A percentile compares a stretch with the other conserved stretches of the same genome.
Conservation (phyloP, 2,888 invertebrate species). For the Coelinius sp. region DNA sequence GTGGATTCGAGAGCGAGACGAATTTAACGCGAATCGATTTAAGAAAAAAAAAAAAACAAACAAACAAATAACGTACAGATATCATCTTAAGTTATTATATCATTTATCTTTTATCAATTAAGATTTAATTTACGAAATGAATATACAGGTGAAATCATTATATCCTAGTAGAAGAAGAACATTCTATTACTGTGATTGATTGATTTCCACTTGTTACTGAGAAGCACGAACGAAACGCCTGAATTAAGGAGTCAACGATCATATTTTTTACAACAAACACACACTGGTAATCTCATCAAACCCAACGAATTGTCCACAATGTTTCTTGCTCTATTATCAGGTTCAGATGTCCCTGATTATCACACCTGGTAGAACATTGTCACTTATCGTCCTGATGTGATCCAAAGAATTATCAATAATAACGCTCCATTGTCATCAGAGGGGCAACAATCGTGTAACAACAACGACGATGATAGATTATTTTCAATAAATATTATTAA, state of each 20-base stretch:
- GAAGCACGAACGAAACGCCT: slow-evolving; percentile 31
- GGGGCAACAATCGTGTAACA: slow-evolving; percentile 39
- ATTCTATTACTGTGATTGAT: neutral
- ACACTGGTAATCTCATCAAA: slow-evolving; percentile 20
- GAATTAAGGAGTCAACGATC: slow-evolving; percentile 9
- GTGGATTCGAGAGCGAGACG: slow-evolving; percentile 31
- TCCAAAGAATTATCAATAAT: slow-evolving; percentile 11
- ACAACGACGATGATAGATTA: slow-evolving; percentile 48
- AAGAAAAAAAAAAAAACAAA: neutral
- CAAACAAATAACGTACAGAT: slow-evolving; percentile 15
- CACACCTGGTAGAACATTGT: neutral
- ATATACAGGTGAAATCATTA: neutral
- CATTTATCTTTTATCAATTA: slow-evolving; percentile 22
- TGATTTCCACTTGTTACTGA: neutral
- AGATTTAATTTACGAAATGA: slow-evolving; percentile 21
- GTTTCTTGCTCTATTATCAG: slow-evolving; percentile 6
- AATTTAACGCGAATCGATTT: slow-evolving; percentile 14
- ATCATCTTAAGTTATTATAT: slow-evolving; percentile 13
- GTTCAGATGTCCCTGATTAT: neutral
- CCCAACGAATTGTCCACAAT: neutral
- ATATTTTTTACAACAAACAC: slow-evolving; percentile 31
- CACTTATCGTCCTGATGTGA: neutral
- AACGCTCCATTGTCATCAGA: neutral
- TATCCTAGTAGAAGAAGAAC: neutral
- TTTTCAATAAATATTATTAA: slow-evolving; percentile 52